A percentile compares a stretch with the other conserved stretches of the same genome.
Conservation (phyloP, 2,888 invertebrate species). For the Creontiades dilutus region DNA sequence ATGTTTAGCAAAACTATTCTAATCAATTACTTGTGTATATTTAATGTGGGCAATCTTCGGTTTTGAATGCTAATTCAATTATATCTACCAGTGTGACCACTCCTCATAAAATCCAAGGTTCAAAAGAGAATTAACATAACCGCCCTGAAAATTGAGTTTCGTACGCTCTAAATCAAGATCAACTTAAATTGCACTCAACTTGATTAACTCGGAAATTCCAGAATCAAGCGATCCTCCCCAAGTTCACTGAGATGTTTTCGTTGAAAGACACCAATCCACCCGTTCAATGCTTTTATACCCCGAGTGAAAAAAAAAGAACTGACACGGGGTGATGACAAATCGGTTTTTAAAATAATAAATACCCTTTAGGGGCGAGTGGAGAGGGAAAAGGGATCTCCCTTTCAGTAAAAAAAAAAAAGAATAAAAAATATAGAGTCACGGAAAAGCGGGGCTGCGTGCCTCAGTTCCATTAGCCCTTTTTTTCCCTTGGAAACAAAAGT, state of each 20-base stretch:
- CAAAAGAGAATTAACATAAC: no score
- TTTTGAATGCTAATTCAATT: no score
- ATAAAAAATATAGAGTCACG: not conserved
- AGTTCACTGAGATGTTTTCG: not conserved
- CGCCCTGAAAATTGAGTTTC: no score
- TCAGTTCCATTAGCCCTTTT: slow-evolving; percentile 16
- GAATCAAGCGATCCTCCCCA: no score
- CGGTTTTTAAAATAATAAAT: slow-evolving; percentile 52
- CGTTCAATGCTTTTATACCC: not conserved
- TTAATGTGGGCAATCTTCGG: no score
- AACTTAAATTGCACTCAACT: no score
- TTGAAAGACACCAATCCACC: not conserved
- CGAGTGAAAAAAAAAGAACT: not conserved
- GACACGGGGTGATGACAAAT: slow-evolving; percentile 34
- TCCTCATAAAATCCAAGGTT: no score
- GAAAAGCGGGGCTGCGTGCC: slow-evolving; percentile 24
- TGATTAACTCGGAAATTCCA: no score
- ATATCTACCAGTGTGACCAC: no score
- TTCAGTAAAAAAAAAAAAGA: not conserved
- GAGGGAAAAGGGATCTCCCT: not conserved
- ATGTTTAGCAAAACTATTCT: no score
- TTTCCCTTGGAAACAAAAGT: slow-evolving; percentile 18
- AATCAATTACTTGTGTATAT: no score
- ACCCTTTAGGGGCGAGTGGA: not conserved
- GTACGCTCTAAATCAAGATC: no score